These are phyloP conservation scores for Anagrus nilaparvatae DNA, from an alignment of 1,140 invertebrate genomes.

Conservation along the genomic window DNA sequence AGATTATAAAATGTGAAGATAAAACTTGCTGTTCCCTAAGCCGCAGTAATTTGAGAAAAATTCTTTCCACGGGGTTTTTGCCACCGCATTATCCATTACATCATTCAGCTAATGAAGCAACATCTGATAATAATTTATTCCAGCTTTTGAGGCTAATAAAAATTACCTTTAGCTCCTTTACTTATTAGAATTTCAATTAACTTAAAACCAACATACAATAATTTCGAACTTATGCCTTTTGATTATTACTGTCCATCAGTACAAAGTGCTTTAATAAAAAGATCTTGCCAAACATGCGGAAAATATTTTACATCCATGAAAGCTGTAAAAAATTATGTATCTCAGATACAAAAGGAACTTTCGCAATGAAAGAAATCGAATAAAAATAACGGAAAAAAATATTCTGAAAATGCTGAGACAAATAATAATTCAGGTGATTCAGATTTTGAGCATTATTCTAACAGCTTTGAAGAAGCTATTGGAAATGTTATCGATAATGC, in stretches of 20 bases:
- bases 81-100: background rate
- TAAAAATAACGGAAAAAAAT: too few species aligned
- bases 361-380: too few species aligned
- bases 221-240: too few species aligned
- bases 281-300: slow-evolving; percentile 4
- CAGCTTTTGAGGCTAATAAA: background rate
- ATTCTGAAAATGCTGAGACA: too few species aligned
- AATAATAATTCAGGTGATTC: too few species aligned
- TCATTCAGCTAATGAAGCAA: background rate
- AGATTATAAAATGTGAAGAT: slow-evolving; percentile 1
- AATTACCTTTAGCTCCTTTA: background rate
- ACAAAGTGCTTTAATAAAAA: background rate
- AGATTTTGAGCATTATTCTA: too few species aligned
- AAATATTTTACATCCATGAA: slow-evolving; percentile 2
- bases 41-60: background rate
- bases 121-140: background rate
- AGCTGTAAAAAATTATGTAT: background rate
- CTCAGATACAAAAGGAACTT: too few species aligned
- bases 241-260: too few species aligned
- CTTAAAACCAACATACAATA: too few species aligned
- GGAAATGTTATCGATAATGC: too few species aligned
- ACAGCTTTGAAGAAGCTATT: too few species aligned
- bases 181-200: too few species aligned
- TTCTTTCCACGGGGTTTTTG: background rate
- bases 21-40: background rate